These are phyloP conservation scores for Procavia capensis DNA, from an alignment of 2,113 vertebrate genomes.

Conservation along the genomic window DNA sequence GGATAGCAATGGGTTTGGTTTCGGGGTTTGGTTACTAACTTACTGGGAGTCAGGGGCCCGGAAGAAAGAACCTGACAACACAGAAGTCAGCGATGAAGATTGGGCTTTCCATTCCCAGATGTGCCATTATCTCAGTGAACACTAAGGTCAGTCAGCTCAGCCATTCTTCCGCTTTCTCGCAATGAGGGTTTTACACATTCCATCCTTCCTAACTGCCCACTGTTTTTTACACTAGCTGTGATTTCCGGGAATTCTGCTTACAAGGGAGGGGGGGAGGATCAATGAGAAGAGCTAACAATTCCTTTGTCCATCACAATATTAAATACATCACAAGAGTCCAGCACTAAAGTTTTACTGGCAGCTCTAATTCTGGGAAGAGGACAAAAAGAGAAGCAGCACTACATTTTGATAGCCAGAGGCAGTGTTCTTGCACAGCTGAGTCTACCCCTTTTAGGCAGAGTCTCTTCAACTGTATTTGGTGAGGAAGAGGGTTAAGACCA, in stretches of 20 bases:
- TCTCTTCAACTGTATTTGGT: not conserved
- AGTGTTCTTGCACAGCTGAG: constrained; percentile 35
- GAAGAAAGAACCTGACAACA: not conserved
- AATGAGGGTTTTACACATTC: constrained; percentile 51
- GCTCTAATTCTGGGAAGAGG: constrained; percentile 47
- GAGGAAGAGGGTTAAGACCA: not conserved
- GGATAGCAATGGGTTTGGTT: no score
- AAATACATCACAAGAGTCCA: constrained; percentile 43
- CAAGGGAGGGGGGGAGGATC: not conserved
- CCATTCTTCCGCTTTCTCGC: constrained; percentile 64
- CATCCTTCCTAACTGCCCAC: constrained; percentile 47
- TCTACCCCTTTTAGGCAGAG: constrained; percentile 35
- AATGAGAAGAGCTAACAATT: constrained; percentile 19
- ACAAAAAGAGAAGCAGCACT: constrained; percentile 25
- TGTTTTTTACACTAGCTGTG: constrained; percentile 51
- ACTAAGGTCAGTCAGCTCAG: constrained; percentile 19
- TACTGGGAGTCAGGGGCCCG: not conserved
- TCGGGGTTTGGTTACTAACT: not conserved
- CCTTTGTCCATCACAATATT: constrained; percentile 38
- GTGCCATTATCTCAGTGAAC: constrained; percentile 9
- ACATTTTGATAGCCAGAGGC: constrained; percentile 52
- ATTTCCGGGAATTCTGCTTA: constrained; percentile 72
- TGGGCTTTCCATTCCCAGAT: constrained; percentile 37
- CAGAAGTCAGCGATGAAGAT: not conserved
- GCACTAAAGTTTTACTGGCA: constrained; percentile 59